Conservation (phyloP, 2,113 vertebrate genomes). For the Panthera tigris region DNA sequence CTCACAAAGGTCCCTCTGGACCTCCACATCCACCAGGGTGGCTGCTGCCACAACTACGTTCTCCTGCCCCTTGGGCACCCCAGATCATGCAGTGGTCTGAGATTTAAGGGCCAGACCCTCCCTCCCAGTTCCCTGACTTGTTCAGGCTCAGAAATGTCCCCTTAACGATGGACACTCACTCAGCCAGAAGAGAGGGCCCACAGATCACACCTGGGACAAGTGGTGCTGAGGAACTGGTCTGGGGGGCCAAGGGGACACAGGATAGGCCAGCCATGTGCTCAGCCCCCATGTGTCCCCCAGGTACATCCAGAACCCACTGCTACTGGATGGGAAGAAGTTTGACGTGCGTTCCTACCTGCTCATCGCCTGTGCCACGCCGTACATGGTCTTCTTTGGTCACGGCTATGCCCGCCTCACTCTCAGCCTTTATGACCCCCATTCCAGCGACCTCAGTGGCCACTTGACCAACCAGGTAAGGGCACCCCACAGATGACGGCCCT, state of each 20-base stretch:
- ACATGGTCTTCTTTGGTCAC: constrained; percentile 90
- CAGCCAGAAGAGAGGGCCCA: neutral
- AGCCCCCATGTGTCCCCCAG: constrained; percentile 65
- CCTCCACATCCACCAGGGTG: fast-evolving
- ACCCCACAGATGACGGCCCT: neutral
- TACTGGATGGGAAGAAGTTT: constrained; percentile 91
- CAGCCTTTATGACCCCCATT: constrained; percentile 86
- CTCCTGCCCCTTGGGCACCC: neutral
- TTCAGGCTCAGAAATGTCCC: neutral
- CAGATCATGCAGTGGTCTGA: neutral
- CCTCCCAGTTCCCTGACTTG: neutral
- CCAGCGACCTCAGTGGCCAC: constrained; percentile 89
- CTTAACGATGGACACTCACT: neutral
- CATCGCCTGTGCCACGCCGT: constrained; percentile 88
- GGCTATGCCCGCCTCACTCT: constrained; percentile 92
- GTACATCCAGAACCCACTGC: constrained; percentile 91
- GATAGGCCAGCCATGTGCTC: neutral
- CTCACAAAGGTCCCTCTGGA: neutral
- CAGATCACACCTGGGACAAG: fast-evolving
- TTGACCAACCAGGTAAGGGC: constrained; percentile 91
- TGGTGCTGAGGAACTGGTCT: neutral
- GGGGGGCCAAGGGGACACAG: neutral
- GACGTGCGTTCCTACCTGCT: constrained; percentile 92
- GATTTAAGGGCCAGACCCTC: neutral
- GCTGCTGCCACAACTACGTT: neutral